These are phyloP conservation scores for Mus minutoides DNA, from an alignment of 2,797 vertebrate genomes.

Conservation along the genomic window DNA sequence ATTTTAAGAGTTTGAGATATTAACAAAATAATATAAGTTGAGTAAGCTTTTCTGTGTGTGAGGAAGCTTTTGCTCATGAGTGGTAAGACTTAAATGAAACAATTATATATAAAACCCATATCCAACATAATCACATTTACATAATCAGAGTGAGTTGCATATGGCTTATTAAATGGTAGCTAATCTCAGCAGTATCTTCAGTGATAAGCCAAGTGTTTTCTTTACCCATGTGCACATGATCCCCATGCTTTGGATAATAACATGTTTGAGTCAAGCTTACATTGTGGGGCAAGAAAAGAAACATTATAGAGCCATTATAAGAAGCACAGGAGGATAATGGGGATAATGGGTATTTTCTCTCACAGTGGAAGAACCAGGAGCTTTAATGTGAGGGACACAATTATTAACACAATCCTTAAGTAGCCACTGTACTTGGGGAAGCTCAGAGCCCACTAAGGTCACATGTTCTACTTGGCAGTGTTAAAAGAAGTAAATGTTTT, in stretches of 20 bases:
- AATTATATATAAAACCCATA: conserved; percentile 24
- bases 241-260: neutral
- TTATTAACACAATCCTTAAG: conserved; percentile 35
- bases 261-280: conserved; percentile 2
- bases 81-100: conserved; percentile 50
- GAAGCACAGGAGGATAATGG: neutral
- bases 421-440: neutral
- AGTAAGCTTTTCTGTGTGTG: neutral
- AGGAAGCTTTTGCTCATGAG: neutral
- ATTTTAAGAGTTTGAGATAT: neutral
- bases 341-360: neutral
- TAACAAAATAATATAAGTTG: conserved; percentile 20
- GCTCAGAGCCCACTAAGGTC: conserved; percentile 43
- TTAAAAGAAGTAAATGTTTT: conserved; percentile 1
- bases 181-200: conserved; percentile 50
- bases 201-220: conserved; percentile 7
- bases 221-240: neutral
- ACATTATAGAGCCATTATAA: conserved; percentile 16
- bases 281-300: neutral
- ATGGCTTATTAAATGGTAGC: conserved; percentile 61
- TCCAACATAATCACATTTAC: conserved; percentile 58
- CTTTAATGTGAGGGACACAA: neutral
- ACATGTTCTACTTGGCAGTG: neutral
- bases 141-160: conserved; percentile 26
- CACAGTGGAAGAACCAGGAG: neutral